phyloP scores from a whole-genome alignment of 2,797 vertebrate genomes.

The Coendou prehensilis region DNA sequence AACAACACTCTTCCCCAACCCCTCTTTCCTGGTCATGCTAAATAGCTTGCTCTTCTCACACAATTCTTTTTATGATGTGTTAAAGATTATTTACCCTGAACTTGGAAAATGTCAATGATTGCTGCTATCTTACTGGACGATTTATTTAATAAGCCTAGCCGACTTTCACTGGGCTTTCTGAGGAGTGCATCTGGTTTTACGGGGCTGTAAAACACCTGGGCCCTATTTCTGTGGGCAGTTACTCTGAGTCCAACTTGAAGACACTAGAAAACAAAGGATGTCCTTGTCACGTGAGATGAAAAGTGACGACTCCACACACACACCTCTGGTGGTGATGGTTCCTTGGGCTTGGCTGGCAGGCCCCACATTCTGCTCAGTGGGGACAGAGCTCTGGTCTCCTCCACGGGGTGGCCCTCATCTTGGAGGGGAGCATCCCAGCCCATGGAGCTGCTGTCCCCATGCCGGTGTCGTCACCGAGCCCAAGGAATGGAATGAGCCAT shows the following conservation, averaged over 20 bases:
- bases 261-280: not conserved
- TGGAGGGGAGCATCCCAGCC: not conserved
- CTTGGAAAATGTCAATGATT: not conserved
- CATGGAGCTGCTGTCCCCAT: not conserved
- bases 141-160: not conserved
- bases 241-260: not conserved
- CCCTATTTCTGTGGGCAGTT: not conserved
- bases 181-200: not conserved
- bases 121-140: not conserved
- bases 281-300: not conserved
- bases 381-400: not conserved
- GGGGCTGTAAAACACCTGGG: not conserved
- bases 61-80: not conserved
- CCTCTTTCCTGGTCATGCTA: not conserved
- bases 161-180: not conserved
- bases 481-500: not conserved
- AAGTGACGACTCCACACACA: not conserved
- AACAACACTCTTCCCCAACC: not conserved
- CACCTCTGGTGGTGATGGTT: not conserved
- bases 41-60: not conserved
- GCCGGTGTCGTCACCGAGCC: not conserved
- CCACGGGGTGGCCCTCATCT: not conserved
- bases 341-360: too few species aligned
- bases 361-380: not conserved
- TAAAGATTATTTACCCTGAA: not conserved